Base-by-base conservation (phyloP, 2,797 vertebrate genomes). In the Limosa lapponica region DNA sequence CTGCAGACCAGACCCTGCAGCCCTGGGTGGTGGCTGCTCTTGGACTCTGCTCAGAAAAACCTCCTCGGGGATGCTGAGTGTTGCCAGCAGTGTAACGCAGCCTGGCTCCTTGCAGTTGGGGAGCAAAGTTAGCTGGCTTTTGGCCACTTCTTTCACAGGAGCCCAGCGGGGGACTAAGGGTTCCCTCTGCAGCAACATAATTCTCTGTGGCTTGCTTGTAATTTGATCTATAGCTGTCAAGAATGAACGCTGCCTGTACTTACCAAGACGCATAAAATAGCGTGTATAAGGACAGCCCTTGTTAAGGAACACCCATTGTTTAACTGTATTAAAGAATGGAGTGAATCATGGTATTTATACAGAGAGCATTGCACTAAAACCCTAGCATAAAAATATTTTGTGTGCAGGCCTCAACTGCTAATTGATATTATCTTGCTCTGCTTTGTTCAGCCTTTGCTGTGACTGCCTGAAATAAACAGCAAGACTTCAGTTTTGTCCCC, bases 71-170 rank as follows among this genome's bases (percentile, higher is more conserved):
- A 89, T 70, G 55, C 71, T 44, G 83, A 80, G 32, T 39, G 59
- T 64, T 96, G 95, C 94, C 95, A 96, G 86, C 43, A 85, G 24
- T 24, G 64, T 90, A 90, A 92, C 10, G 24, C 81, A 90, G 70
- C 85, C 66, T 81, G 90, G 80, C 66, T 92, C 66, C 83, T 90
- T 93, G 48, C 83, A 77, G 59, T 13, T 93, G 89, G 74, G 86
- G 74, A 97, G 81, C 62, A 92, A 77, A 93, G 64, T 64, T 58
- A 90, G 52, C 71, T 96, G 95, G 95, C 83, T 70, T 79, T 82
- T 59, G 67, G 86, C 95, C 95, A 90, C 70, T 43, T 32, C 81
- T 90, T 96, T 95, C 89, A 80, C 43, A 82, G 83, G 48, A 96
- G 19, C 95, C 48, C 89, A 82, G 78, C 1, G 3, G 83, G 78